Base-by-base conservation (phyloP, 2,797 vertebrate species). In the Gymnocypris eckloni region DNA sequence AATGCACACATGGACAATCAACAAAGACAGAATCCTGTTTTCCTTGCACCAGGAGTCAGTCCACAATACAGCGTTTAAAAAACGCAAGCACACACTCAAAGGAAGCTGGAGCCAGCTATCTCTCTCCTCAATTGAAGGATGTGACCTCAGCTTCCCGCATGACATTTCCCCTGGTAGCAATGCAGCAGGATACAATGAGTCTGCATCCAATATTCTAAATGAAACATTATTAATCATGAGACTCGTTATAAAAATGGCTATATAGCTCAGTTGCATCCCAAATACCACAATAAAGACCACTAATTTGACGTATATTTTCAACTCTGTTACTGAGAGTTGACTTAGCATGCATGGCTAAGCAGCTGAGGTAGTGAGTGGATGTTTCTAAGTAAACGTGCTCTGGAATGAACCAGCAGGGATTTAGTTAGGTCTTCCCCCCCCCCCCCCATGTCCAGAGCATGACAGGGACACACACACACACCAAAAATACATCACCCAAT, bases 101-200 rank as follows among this genome's bases (percentile, higher is more conserved):
- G 89, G 87, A 90, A 88, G 73, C 78, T 72, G 79, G 45, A 84
- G 72, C 61, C 66, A 37, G 82, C 83, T 90, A 88, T 90, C 86
- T 91, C 90, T 75, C 89, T 82, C 71, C 84, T 95, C 90, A 94
- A 94, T 94, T 89, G 89, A 88, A 93, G 95, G 94, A 95, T 90
- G 91, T 93, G 91, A 93, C 88, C 86, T 90, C 89, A 92, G 86
- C 90, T 95, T 95, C 94, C 95, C 93, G 92, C 69, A 45, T 25
- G 87, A 79, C 20, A 80, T 89, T 89, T 86, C 85, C 83, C 87
- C 50, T 41, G 43, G 9, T 52, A 84, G 69, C 67, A 90, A 82
- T 22, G 59, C 43, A 83, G 70, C 89, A 37, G 76, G 52, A 79
- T 16, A 48, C 28, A 79, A 37, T 67, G 16, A 71, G 54, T 71